These are phyloP conservation scores for Channallabes apus DNA, from an alignment of 2,797 vertebrate genomes.

Conservation along the genomic window DNA sequence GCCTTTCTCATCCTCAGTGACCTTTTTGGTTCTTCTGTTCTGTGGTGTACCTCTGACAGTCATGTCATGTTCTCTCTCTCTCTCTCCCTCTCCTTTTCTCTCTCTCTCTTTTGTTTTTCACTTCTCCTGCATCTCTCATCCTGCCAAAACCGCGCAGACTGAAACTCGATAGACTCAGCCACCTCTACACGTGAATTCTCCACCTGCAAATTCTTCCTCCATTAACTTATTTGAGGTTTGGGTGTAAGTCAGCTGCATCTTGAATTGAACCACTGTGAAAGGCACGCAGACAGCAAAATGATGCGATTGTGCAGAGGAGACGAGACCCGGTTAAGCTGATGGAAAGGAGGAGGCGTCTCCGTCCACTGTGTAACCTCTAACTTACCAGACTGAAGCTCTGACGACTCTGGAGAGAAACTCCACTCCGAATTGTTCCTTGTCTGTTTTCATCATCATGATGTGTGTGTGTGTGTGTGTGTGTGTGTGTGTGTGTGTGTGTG, in stretches of 20 bases:
- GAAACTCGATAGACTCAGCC: neutral
- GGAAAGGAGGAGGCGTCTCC: neutral
- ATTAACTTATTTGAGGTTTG: slow-evolving; percentile 11
- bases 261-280: slow-evolving; percentile 5
- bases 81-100: slow-evolving; percentile 24
- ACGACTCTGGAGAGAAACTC: slow-evolving; percentile 6
- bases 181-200: neutral
- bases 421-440: neutral
- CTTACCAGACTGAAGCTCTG: neutral
- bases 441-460: slow-evolving; percentile 14
- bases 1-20: neutral
- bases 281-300: neutral
- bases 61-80: slow-evolving; percentile 5
- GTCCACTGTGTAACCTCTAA: neutral
- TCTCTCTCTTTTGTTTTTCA: slow-evolving; percentile 17
- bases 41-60: neutral
- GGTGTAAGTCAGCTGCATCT: neutral
- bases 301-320: neutral
- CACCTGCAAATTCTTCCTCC: slow-evolving; percentile 27
- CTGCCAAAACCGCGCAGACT: neutral
- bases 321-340: neutral
- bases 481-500: slow-evolving; percentile 18
- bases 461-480: slow-evolving; percentile 4
- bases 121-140: neutral
- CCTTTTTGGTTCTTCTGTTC: neutral